Percentiles rank a stretch among this genome's conserved stretches.
These are phyloP conservation scores for Rhizomys pruinosus DNA, from an alignment of 2,113 vertebrate genomes.

Conservation along the genomic window DNA sequence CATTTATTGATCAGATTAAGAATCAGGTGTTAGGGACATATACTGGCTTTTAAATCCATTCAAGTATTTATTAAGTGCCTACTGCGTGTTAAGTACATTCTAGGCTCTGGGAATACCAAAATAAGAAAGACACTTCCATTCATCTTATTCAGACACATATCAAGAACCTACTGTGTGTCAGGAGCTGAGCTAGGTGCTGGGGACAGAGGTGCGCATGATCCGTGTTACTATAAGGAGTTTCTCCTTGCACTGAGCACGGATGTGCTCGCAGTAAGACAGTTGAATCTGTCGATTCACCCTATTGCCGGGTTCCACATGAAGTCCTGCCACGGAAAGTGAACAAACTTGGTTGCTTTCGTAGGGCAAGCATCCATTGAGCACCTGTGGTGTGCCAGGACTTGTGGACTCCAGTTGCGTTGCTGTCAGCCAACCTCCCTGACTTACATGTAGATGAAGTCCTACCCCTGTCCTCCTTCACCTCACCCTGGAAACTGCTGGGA, in stretches of 20 bases:
- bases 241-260: neutral
- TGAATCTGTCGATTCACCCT: neutral
- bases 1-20: neutral
- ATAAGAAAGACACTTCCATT: neutral
- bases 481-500: too few species aligned
- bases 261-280: neutral
- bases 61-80: slow-evolving; percentile 47
- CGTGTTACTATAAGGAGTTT: neutral
- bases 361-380: neutral
- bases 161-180: neutral
- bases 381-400: slow-evolving; percentile 22
- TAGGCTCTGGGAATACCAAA: neutral
- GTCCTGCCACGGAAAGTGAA: neutral
- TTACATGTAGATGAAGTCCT: neutral
- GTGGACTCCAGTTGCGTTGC: neutral
- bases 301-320: neutral
- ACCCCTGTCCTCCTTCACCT: neutral
- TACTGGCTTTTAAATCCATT: neutral
- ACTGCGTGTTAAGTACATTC: neutral
- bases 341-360: neutral
- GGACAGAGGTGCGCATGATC: neutral
- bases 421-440: too few species aligned
- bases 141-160: neutral
- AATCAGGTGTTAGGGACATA: neutral
- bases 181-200: neutral